Conservation (phyloP, 2,888 invertebrate species). For the Deroplatys truncata region DNA sequence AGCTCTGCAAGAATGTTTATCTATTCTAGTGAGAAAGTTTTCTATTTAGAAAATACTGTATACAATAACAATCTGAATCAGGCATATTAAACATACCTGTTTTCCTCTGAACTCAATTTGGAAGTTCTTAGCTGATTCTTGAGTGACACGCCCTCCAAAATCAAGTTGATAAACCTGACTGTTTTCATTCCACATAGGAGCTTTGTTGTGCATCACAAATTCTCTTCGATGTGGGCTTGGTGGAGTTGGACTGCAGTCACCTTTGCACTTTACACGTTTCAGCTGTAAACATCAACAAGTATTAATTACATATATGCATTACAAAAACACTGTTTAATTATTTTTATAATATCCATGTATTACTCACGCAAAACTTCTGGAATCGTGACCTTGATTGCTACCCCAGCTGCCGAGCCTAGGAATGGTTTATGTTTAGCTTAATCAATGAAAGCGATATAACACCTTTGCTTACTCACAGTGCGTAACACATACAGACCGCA, state of each 20-base stretch:
- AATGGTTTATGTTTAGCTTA: no score
- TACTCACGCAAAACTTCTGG: no score
- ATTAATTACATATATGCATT: neutral
- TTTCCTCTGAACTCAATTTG: conserved; percentile 96
- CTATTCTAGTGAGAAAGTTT: no score
- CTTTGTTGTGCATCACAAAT: conserved; percentile 96
- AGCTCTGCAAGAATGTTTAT: no score
- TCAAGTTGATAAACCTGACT: conserved; percentile 98
- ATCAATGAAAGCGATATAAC: no score
- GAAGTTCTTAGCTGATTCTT: conserved; percentile 99
- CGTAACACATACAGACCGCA: no score
- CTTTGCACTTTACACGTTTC: conserved; percentile 63
- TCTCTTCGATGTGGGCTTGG: conserved; percentile 57
- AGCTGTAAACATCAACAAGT: conserved; percentile 50
- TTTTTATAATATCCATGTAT: no score
- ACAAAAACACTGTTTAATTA: no score
- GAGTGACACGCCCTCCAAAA: conserved; percentile 97
- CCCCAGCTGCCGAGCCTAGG: no score
- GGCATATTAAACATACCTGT: conserved; percentile 61
- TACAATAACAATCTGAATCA: neutral
- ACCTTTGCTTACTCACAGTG: no score
- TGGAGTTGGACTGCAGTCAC: conserved; percentile 9
- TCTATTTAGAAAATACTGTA: no score
- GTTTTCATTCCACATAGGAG: conserved; percentile 98
- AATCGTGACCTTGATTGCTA: no score